phyloP scores from a whole-genome alignment of 2,888 invertebrate species.

The Andrena haemorrhoa region DNA sequence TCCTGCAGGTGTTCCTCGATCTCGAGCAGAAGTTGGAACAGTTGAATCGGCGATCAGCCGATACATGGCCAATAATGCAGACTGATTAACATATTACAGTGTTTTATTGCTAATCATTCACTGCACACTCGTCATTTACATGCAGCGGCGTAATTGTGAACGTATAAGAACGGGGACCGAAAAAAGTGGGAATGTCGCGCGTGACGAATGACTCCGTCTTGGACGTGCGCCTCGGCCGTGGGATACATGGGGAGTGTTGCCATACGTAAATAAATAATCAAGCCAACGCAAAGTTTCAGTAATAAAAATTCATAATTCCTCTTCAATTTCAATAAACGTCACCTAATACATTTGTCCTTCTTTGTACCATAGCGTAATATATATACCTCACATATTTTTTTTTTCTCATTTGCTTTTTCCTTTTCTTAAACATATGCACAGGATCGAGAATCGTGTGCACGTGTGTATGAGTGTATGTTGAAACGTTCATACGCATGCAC shows the following conservation, averaged over 20 bases:
- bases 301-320: constrained; percentile 84
- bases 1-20: neutral
- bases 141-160: constrained; percentile 10
- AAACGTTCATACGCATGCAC: constrained; percentile 45
- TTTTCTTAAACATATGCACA: constrained; percentile 73
- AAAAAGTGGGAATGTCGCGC: neutral
- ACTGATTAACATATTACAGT: constrained; percentile 47
- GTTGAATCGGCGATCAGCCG: constrained; percentile 15
- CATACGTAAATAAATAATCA: constrained; percentile 61
- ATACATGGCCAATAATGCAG: constrained; percentile 53
- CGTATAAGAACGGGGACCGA: neutral
- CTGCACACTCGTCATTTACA: constrained; percentile 43
- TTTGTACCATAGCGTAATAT: constrained; percentile 83
- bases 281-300: constrained; percentile 72
- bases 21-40: neutral
- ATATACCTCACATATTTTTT: constrained; percentile 50
- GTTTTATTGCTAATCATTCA: constrained; percentile 59
- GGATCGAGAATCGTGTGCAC: constrained; percentile 63
- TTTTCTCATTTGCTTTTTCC: constrained; percentile 8
- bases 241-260: constrained; percentile 26
- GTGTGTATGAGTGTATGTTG: constrained; percentile 32
- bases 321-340: constrained; percentile 82
- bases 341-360: constrained; percentile 82
- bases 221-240: neutral
- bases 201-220: neutral